Percentiles rank a stretch among this genome's conserved stretches.
Evolutionary conservation across 1,140 invertebrate species (phyloP).

Genomic region (Myzus persicae): DNA sequence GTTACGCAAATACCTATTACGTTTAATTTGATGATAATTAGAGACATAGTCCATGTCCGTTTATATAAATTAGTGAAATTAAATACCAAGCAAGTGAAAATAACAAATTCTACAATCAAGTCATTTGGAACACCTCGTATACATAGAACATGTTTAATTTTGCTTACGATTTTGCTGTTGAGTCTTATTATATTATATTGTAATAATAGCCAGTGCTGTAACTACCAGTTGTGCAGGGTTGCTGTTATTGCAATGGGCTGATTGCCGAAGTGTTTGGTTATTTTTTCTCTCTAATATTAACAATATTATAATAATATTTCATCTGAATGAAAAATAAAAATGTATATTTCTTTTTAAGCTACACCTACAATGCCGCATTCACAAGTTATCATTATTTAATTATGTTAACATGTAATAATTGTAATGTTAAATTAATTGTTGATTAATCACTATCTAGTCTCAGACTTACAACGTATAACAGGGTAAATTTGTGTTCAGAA

Average conservation of each 20-base stretch:
- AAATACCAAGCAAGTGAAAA: background rate
- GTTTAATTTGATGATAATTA: background rate
- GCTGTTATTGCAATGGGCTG: no score
- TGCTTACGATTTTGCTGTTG: background rate
- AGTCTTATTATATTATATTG: background rate
- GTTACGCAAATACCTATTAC: background rate
- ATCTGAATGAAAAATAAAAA: background rate
- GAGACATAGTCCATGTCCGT: background rate
- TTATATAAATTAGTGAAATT: background rate
- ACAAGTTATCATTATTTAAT: background rate
- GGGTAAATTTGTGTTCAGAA: background rate
- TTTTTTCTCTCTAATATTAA: background rate
- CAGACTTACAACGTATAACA: background rate
- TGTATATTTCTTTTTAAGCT: background rate
- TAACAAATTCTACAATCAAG: background rate
- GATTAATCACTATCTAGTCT: background rate
- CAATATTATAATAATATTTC: background rate
- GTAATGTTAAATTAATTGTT: background rate
- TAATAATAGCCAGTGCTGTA: background rate
- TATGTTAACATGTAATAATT: background rate
- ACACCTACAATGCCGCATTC: background rate
- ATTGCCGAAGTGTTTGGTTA: background rate
- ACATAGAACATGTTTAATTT: background rate
- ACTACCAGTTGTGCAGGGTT: background rate
- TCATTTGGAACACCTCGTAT: background rate